Evolutionary conservation across 2,113 vertebrate genomes (phyloP), one percentile per base, ranked within the genome.

Genomic region (Monopterus albus): DNA sequence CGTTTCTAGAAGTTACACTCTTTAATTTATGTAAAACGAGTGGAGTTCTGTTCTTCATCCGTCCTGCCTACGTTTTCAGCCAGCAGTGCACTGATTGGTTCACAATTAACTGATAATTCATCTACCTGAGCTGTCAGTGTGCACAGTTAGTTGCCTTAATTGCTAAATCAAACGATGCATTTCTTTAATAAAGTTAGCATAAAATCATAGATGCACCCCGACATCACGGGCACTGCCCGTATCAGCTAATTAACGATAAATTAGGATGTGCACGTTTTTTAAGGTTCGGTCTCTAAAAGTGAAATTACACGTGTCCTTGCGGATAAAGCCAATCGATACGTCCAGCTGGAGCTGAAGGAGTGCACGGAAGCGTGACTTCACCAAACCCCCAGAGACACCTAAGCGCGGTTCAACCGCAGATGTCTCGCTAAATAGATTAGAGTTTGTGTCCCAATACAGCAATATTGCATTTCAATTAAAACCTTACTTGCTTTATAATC

Each of bases 261-360:
- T 29, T 53, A 4, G 67, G 17, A 7, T 36, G 20, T 56, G 49
- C 50, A 20, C 38, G 18, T 59, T 67, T n/a, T 31, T 53, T 47
- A 33, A 23, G 36, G 4, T 65, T 20, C 29, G 36, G 33, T 28
- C 25, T 61, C 51, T 58, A 50, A 64, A 84, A 65, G 68, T 70
- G 59, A 63, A 73, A 83, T 72, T 56, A 67, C 74, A 81, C 60
- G 66, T 78, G 79, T 84, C 26, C 80, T 72, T 78, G 70, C 35
- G 79, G 65, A 65, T 58, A 11, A 75, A 82, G 63, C 47, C 39
- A 13, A 84, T 89, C 85, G 80, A 88, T 84, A 29, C 38, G 28
- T 79, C 63, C 88, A 86, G 85, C 85, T 89, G 86, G 82, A 79
- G 46, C 70, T 73, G 82, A 79, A 77, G 77, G 50, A 71, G 82